phyloP scores from a whole-genome alignment of 2,113 vertebrate species.

The Amblyopsis rosae region DNA sequence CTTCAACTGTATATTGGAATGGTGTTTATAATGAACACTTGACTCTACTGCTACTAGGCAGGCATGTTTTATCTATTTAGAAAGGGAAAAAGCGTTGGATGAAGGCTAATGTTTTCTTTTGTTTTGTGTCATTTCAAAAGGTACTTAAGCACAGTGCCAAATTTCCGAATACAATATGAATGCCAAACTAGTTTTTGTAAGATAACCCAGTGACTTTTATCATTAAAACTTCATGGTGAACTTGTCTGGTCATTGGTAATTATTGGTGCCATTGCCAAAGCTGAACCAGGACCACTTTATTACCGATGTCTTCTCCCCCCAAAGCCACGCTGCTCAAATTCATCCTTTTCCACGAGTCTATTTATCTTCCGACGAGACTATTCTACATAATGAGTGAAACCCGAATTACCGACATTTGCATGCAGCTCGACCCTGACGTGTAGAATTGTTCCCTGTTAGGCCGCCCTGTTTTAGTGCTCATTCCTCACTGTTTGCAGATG shows the following conservation, averaged over 20 bases:
- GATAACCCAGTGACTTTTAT: constrained; percentile 64
- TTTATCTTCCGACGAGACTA: constrained; percentile 48
- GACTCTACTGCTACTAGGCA: constrained; percentile 25
- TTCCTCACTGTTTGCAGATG: constrained; percentile 62
- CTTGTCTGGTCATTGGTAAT: constrained; percentile 54
- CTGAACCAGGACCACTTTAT: constrained; percentile 52
- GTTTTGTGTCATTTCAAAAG: constrained; percentile 13
- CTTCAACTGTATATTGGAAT: constrained; percentile 50
- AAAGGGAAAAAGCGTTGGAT: constrained; percentile 8
- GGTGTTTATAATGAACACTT: constrained; percentile 62
- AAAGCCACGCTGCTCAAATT: constrained; percentile 46
- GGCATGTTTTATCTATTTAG: constrained; percentile 46
- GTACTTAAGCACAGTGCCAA: constrained; percentile 55
- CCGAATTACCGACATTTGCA: constrained; percentile 63
- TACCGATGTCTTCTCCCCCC: constrained; percentile 45
- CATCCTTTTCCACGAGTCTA: constrained; percentile 48
- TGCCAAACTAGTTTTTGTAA: constrained; percentile 61
- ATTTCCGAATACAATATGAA: constrained; percentile 55
- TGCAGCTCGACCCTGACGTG: constrained; percentile 63
- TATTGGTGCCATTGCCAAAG: constrained; percentile 33
- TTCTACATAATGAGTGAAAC: constrained; percentile 67
- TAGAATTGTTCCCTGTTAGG: constrained; percentile 58
- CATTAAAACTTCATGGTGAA: constrained; percentile 71
- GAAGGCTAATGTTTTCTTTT: constrained; percentile 30
- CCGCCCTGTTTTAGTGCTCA: constrained; percentile 51